A percentile compares a stretch with the other conserved stretches of the same genome.
Evolutionary conservation across 1,140 invertebrate genomes (phyloP).

Genomic region (Brachionus asplanchnoidis): DNA sequence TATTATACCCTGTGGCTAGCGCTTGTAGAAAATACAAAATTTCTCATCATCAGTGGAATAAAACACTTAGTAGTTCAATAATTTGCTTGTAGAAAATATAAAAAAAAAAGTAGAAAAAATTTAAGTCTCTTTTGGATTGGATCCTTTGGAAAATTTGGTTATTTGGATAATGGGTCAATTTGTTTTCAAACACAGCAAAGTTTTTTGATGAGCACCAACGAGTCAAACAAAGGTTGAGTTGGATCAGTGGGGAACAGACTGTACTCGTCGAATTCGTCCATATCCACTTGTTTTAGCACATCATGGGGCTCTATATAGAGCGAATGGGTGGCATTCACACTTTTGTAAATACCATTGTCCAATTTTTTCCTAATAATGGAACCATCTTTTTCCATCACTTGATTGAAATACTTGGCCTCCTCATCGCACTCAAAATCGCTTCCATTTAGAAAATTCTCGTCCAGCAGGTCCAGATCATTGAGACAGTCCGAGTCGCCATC

Average conservation of each 20-base stretch:
- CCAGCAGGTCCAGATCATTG: neutral
- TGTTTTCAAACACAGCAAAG: constrained; percentile 4
- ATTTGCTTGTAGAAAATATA: neutral
- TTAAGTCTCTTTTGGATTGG: constrained; percentile 9
- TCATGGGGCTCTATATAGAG: constrained; percentile 26
- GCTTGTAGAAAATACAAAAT: neutral
- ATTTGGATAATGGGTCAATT: neutral
- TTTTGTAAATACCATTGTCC: constrained; percentile 30
- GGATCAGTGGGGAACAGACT: constrained; percentile 1
- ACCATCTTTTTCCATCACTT: constrained; percentile 35
- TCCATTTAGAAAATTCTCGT: constrained; percentile 37
- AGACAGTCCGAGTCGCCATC: constrained; percentile 31
- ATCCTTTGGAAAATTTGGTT: neutral
- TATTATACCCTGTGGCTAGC: neutral
- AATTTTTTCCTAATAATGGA: neutral
- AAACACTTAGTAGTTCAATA: neutral
- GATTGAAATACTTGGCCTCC: neutral
- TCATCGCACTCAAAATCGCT: neutral
- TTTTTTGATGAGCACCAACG: neutral
- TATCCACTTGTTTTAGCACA: constrained; percentile 3
- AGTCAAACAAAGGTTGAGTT: neutral
- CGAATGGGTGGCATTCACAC: neutral
- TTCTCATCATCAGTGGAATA: neutral
- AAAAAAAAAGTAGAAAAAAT: neutral
- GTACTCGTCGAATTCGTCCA: neutral